A percentile compares a stretch with the other conserved stretches of the same genome.
These are phyloP conservation scores for Rhopalosiphum maidis DNA, from an alignment of 1,140 invertebrate genomes.

Conservation along the genomic window DNA sequence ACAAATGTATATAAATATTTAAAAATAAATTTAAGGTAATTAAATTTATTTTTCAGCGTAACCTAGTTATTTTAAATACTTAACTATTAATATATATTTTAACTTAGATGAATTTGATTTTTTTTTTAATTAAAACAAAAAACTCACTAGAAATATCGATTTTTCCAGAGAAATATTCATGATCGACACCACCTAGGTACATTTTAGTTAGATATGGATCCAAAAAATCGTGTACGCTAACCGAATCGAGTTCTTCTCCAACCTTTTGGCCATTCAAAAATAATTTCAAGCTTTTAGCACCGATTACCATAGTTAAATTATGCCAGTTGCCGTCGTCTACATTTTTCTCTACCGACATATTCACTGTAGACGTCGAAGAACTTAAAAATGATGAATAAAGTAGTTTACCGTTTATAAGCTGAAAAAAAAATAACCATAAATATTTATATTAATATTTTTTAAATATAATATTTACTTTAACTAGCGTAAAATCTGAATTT, in stretches of 20 bases:
- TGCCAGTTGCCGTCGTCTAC: slow-evolving; percentile 84
- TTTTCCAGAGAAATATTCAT: slow-evolving; percentile 67
- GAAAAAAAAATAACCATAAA: neutral
- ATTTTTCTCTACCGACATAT: slow-evolving; percentile 74
- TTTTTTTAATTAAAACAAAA: neutral
- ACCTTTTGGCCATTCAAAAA: slow-evolving; percentile 73
- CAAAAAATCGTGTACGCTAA: slow-evolving; percentile 87
- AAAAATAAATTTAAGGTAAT: neutral
- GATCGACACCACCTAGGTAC: slow-evolving; percentile 75
- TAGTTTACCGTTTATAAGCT: slow-evolving; percentile 36
- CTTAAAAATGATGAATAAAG: slow-evolving; percentile 46
- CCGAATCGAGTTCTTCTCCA: slow-evolving; percentile 83
- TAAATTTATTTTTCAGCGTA: neutral
- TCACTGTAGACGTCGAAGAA: slow-evolving; percentile 66
- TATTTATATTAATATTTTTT: neutral
- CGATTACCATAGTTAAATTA: slow-evolving; percentile 76
- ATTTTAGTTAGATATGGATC: slow-evolving; percentile 86
- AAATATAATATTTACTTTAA: slow-evolving; percentile 69
- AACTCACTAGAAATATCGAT: slow-evolving; percentile 65
- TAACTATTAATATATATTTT: neutral
- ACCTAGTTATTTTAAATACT: neutral
- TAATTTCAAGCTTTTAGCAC: slow-evolving; percentile 74
- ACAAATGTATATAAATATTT: neutral
- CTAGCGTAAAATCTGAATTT: slow-evolving; percentile 84
- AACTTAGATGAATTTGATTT: neutral